These are phyloP conservation scores for Leucosticte australis DNA, from an alignment of 2,113 vertebrate genomes.

Conservation along the genomic window DNA sequence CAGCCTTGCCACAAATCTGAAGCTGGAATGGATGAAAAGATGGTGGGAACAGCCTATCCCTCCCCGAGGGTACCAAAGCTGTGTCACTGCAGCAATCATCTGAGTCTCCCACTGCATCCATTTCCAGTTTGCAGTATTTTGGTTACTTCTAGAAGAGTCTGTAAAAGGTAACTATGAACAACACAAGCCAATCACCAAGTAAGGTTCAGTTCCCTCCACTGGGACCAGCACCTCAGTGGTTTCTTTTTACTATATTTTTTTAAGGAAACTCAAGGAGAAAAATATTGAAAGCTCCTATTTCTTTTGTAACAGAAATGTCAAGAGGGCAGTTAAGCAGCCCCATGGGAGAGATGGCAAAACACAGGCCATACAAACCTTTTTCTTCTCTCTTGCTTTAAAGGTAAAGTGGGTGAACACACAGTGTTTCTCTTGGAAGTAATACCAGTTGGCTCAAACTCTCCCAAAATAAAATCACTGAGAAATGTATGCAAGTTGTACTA, in stretches of 20 bases:
- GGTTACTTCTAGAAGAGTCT: background rate
- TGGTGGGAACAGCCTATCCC: background rate
- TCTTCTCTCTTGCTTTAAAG: background rate
- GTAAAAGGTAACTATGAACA: background rate
- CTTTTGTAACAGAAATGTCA: background rate
- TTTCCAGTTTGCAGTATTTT: background rate
- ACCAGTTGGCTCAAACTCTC: slow-evolving; percentile 12
- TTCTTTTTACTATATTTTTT: background rate
- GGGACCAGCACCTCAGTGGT: background rate
- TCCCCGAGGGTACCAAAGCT: background rate
- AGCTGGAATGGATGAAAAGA: background rate
- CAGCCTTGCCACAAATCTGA: background rate
- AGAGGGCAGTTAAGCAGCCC: background rate
- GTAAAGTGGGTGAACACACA: background rate
- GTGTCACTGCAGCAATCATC: background rate
- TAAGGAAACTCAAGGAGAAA: background rate
- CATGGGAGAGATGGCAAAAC: background rate
- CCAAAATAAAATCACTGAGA: slow-evolving; percentile 30
- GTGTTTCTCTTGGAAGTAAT: slow-evolving; percentile 36
- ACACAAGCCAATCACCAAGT: background rate
- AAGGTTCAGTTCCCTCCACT: background rate
- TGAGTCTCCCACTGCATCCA: background rate
- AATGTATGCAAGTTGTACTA: slow-evolving; percentile 15
- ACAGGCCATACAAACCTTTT: background rate
- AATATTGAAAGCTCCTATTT: background rate